Evolutionary conservation across 2,113 vertebrate species (phyloP), one percentile per base, ranked within the genome.

Genomic region (Mesembrinibis cayennensis): DNA sequence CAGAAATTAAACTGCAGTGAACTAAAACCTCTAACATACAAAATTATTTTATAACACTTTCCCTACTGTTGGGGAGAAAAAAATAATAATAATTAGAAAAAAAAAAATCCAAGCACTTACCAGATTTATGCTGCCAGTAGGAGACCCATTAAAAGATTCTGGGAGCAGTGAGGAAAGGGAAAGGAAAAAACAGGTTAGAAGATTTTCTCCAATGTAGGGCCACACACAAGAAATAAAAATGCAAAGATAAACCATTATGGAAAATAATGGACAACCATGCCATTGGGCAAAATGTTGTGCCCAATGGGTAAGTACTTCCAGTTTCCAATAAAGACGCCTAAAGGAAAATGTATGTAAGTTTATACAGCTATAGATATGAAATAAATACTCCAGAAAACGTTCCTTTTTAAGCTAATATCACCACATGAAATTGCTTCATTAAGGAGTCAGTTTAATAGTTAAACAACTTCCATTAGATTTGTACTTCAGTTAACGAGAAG

Each of bases 131-230:
- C 99, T 99, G 97, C 99, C 98, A 53, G 99, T 99, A 63, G 99
- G 99, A 90, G 99, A 99, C 15, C 99, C 99, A 77, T 99, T 99
- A 97, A 99, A 99, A 70, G 99, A 99, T 95, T 99, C 99, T 99
- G 93, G 52, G 34, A 93, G 10, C 30, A 90, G 34, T 14, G 20
- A 89, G 11, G 17, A 89, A 85, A 11, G 36, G 47, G 27, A 77
- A 95, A 97, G 79, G 15, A 65, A 95, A 98, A 93, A 89, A 67
- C 10, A 97, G n/a, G 22, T 98, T 72, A 97, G 45, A 92, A 95
- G 69, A 92, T 49, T 62, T 32, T 58, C 55, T n/a, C 42, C 21
- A 82, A 26, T 4, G 45, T 25, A 94, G 19, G n/a, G 61, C 55
- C 65, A 92, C 55, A 92, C 7, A 91, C 12, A 42, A 93, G 70